Conservation (phyloP, 2,113 vertebrate species). For the Poecilia latipinna region DNA sequence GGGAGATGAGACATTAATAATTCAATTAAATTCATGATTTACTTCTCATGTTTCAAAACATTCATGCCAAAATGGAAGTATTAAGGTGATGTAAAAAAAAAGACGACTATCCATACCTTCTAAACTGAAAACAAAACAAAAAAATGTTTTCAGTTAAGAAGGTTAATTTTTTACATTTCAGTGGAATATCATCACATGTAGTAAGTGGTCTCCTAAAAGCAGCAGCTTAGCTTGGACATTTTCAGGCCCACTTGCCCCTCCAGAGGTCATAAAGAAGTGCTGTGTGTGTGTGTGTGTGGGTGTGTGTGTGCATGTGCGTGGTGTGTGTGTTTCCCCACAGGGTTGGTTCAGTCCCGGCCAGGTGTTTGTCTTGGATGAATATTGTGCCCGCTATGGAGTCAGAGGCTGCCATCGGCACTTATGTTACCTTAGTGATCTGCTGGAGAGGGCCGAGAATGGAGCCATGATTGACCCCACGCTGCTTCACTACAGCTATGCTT, state of each 20-base stretch:
- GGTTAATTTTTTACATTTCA: background rate
- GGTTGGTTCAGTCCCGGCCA: slow-evolving; percentile 99
- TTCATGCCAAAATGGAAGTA: too few relatives aligned
- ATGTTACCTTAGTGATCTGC: slow-evolving; percentile 96
- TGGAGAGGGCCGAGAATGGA: slow-evolving; percentile 95
- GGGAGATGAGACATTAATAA: too few relatives aligned
- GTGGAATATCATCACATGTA: background rate
- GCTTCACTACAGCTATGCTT: slow-evolving; percentile 99
- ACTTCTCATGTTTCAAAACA: too few relatives aligned
- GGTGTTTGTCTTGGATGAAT: slow-evolving; percentile 98
- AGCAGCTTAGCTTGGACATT: background rate
- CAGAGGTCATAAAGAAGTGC: background rate
- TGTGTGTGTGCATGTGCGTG: background rate
- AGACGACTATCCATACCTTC: too few relatives aligned
- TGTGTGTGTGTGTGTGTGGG: background rate
- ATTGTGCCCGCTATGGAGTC: slow-evolving; percentile 96
- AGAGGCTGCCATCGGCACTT: slow-evolving; percentile 97
- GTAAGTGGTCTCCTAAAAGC: background rate
- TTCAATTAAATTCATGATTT: too few relatives aligned
- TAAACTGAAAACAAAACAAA: too few relatives aligned
- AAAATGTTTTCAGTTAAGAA: too few relatives aligned
- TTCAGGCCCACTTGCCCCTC: background rate
- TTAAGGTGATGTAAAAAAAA: too few relatives aligned
- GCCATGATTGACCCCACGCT: slow-evolving; percentile 99
- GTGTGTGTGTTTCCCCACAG: slow-evolving; percentile 71